A percentile compares a stretch with the other conserved stretches of the same genome.
Evolutionary conservation across 2,888 invertebrate genomes (phyloP).

Genomic region (Temnothorax ravouxi): DNA sequence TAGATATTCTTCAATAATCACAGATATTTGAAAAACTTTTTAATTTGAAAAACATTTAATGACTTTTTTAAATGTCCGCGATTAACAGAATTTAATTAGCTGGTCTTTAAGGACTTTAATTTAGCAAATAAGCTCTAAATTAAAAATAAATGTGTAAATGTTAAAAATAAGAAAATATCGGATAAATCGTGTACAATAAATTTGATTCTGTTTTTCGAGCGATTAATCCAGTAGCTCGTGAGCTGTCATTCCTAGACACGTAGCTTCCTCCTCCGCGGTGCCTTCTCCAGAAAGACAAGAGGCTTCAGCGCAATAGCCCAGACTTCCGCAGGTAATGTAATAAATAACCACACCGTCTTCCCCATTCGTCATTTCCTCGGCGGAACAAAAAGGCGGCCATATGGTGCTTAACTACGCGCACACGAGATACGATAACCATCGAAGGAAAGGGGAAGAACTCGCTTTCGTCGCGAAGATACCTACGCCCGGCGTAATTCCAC

Average conservation of each 20-base stretch:
- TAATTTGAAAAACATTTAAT: too few relatives aligned
- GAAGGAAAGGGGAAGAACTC: conserved; percentile 60
- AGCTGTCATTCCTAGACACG: conserved; percentile 41
- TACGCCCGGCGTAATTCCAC: conserved; percentile 47
- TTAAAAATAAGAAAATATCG: not conserved
- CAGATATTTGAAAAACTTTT: not conserved
- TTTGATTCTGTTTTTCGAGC: conserved; percentile 21
- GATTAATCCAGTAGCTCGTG: not conserved
- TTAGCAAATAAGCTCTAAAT: not conserved
- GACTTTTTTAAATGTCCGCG: not conserved
- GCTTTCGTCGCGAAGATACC: conserved; percentile 55
- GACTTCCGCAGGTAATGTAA: conserved; percentile 77
- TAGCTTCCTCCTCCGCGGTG: conserved; percentile 56
- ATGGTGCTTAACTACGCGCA: conserved; percentile 76
- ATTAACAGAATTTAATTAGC: not conserved
- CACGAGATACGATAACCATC: conserved; percentile 75
- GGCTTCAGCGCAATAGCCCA: conserved; percentile 76
- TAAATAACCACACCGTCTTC: conserved; percentile 70
- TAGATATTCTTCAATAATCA: conserved; percentile 3
- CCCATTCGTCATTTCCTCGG: conserved; percentile 68
- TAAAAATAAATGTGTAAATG: not conserved
- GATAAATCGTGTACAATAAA: not conserved
- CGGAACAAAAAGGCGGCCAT: conserved; percentile 75
- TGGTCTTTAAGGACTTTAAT: not conserved
- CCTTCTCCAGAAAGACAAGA: conserved; percentile 65